Evolutionary conservation across 2,113 vertebrate species (phyloP), one percentile per base, ranked within the genome.

Genomic region (Tinamus guttatus): DNA sequence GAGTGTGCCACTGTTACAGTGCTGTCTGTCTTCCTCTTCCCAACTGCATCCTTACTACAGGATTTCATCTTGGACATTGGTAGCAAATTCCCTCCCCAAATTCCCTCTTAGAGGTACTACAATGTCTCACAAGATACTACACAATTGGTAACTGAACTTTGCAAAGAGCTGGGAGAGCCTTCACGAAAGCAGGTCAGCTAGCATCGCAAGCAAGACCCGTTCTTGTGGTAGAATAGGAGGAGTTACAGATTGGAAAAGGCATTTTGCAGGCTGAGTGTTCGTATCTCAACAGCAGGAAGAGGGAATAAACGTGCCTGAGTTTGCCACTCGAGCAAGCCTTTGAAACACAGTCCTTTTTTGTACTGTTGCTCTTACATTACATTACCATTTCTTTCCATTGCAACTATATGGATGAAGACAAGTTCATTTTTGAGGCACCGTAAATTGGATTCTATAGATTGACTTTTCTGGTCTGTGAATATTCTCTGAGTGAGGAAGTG

Each of bases 181-280:
- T 65, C 38, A 28, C 30, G 63, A 41, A 30, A 40, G 62, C 27
- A 24, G 52, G 27, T 56, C 52, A 56, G 52, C 52, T 30, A 30
- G 16, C 28, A 16, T 12, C 22, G 8, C 52, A 56, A 30, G 28
- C 27, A 30, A 14, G 52, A 56, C 28, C 13, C 52, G 5, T 17
- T 56, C 63, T 11, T 13, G 20, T 0, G 0, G 40, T 38, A 36
- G 32, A 28, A 36, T 1, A 81, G 52, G 49, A 73, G 32, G 34
- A 74, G 30, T 17, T 25, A 21, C 7, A 7, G 12, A 18, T 34
- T 0, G 13, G 34, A 32, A 7, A 32, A 12, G 36, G 24, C 27
- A 12, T 4, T 73, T 30, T 76, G 75, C 62, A 24, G 3, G 38
- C 27, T 5, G 5, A 77, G 27, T 13, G 78, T 56, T 38, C 24